Evolutionary conservation across 2,888 invertebrate genomes (phyloP).

Genomic region (Emmelina monodactyla): DNA sequence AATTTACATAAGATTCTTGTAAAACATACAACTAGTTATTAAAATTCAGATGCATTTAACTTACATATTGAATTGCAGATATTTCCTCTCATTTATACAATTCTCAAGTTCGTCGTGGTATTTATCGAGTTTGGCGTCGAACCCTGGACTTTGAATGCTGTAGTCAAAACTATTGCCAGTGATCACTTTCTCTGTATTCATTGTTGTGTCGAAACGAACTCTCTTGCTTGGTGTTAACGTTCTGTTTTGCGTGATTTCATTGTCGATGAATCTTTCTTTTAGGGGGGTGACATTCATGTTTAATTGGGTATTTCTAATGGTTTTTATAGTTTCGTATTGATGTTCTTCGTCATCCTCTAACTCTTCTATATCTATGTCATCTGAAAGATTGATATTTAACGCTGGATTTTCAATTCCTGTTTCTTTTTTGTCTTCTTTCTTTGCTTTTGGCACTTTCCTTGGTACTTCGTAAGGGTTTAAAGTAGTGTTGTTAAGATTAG

Average conservation of each 20-base stretch:
- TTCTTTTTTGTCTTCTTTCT: conserved; percentile 27
- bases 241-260: conserved; percentile 35
- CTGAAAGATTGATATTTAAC: conserved; percentile 48
- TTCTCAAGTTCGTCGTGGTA: conserved; percentile 61
- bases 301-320: conserved; percentile 42
- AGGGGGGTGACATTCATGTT: conserved; percentile 55
- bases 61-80: conserved; percentile 53
- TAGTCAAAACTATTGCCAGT: conserved; percentile 58
- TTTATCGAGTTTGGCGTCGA: conserved; percentile 53
- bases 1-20: too few species aligned
- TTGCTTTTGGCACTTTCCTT: conserved; percentile 38
- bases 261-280: conserved; percentile 32
- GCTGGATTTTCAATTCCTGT: conserved; percentile 54
- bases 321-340: conserved; percentile 53
- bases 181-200: conserved; percentile 54
- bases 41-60: neutral
- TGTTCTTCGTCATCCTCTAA: conserved; percentile 37
- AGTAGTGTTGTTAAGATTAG: conserved; percentile 28
- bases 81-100: conserved; percentile 58
- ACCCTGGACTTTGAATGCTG: conserved; percentile 49
- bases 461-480: conserved; percentile 58
- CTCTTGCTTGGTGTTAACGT: conserved; percentile 48
- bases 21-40: neutral
- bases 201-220: conserved; percentile 55
- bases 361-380: conserved; percentile 54